Percentiles rank a stretch among this genome's conserved stretches.
Conservation (phyloP, 2,113 vertebrate species). For the Nesoenas mayeri region DNA sequence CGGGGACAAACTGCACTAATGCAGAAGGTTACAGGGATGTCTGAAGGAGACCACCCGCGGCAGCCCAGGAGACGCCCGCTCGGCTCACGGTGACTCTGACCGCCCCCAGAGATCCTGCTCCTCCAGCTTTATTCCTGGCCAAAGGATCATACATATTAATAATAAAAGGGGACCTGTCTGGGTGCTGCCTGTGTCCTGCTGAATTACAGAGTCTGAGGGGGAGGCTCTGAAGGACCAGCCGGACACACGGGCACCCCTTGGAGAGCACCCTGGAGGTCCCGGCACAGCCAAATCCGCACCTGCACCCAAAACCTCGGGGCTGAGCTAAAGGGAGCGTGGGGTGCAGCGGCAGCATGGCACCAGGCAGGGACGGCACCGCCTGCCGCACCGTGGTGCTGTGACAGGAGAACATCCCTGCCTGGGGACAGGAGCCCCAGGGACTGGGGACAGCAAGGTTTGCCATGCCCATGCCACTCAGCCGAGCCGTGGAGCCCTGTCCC, state of each 20-base stretch:
- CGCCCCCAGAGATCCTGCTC: not conserved
- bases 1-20: accelerated
- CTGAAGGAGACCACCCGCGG: not conserved
- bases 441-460: not conserved
- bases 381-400: accelerated
- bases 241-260: too few relatives aligned
- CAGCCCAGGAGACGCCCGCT: not conserved
- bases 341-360: not conserved
- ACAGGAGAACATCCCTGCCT: accelerated
- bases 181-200: not conserved
- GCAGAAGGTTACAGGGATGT: not conserved
- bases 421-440: not conserved
- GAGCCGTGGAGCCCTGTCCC: not conserved
- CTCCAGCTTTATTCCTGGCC: not conserved
- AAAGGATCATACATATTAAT: not conserved
- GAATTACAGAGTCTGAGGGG: not conserved
- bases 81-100: accelerated
- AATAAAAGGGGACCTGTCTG: not conserved
- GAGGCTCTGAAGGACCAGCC: not conserved
- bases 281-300: accelerated
- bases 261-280: not conserved
- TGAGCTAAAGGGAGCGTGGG: not conserved
- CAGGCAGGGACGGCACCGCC: accelerated
- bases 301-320: accelerated
- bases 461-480: not conserved